Evolutionary conservation across 2,113 vertebrate species (phyloP), one percentile per base, ranked within the genome.

Genomic region (Nothocercus nigrocapillus): DNA sequence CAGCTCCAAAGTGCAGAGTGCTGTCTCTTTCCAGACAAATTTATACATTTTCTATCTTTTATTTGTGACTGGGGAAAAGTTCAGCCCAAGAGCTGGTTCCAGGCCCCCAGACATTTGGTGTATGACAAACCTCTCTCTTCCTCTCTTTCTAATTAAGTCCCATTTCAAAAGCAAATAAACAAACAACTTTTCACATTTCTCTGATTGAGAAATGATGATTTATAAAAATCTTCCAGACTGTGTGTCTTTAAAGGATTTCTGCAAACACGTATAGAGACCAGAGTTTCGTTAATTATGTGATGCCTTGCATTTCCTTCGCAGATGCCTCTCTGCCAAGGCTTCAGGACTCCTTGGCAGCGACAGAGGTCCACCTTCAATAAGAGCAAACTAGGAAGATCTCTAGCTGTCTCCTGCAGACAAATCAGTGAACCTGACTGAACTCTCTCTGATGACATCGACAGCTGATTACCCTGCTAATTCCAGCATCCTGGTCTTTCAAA

Each of bases 1-100:
- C 80, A 90, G 66, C 61, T 89, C 66, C 4, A 2, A 82, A 82
- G 20, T 38, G 53, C 38, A 38, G 64, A 69, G 11, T 70, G 21
- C 73, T 92, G 72, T 69, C 74, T 96, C 67, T 54, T 94, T 94
- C 27, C 84, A 96, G 74, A 73, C 53, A 62, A 84, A 90, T 82
- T 85, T 51, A 47, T 62, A 45, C 30, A 17, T 80, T 89, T 91
- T 87, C 45, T 76, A 58, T 87, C 62, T 44, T 40, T 21, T 58
- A 45, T 59, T 82, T 93, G 59, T 82, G 81, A 27, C 67, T 58
- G 10, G 15, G 5, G 5, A 82, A 84, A 85, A 76, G 20, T 18
- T 85, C 27, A 61, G 11, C 7, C 47, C 53, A 64, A 68, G 30
- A 69, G 47, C 40, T 91, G 30, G 16, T 82, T 89, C 54, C 70